These are phyloP conservation scores for Leguminivora glycinivorella DNA, from an alignment of 1,140 invertebrate genomes.

Conservation along the genomic window DNA sequence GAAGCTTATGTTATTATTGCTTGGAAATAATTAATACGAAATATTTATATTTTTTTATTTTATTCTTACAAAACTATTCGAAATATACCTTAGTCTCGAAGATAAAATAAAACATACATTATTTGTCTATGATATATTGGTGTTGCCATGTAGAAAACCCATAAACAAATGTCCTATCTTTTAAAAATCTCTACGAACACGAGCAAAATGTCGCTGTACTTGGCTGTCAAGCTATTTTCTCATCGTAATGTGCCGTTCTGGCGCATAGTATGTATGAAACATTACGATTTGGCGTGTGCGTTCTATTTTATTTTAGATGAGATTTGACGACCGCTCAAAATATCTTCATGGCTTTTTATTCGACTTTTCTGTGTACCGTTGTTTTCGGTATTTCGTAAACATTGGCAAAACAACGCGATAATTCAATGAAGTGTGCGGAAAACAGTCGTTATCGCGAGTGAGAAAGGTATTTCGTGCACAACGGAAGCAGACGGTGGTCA, in stretches of 20 bases:
- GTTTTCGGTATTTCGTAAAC: slow-evolving; percentile 70
- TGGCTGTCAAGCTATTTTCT: slow-evolving; percentile 79
- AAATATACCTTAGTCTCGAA: not conserved
- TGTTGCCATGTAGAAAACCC: slow-evolving; percentile 33
- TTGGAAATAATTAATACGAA: not conserved
- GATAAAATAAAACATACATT: not conserved
- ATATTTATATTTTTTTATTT: too few species aligned
- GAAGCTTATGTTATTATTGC: not conserved
- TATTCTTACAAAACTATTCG: too few species aligned
- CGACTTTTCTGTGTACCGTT: slow-evolving; percentile 52
- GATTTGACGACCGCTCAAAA: slow-evolving; percentile 72
- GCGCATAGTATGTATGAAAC: slow-evolving; percentile 78
- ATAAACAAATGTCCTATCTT: slow-evolving; percentile 67
- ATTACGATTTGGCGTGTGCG: slow-evolving; percentile 70
- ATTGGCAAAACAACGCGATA: slow-evolving; percentile 68
- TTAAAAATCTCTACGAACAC: slow-evolving; percentile 67
- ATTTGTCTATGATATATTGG: not conserved
- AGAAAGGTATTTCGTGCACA: slow-evolving; percentile 43
- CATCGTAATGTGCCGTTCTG: slow-evolving; percentile 77
- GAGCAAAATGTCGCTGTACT: slow-evolving; percentile 76
- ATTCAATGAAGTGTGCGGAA: slow-evolving; percentile 61
- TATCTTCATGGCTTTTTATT: slow-evolving; percentile 65
- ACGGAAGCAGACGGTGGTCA: slow-evolving; percentile 26
- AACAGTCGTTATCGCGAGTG: slow-evolving; percentile 38
- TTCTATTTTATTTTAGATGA: slow-evolving; percentile 78